Conservation (phyloP, 2,797 vertebrate species). For the Lacerta bilineata region DNA sequence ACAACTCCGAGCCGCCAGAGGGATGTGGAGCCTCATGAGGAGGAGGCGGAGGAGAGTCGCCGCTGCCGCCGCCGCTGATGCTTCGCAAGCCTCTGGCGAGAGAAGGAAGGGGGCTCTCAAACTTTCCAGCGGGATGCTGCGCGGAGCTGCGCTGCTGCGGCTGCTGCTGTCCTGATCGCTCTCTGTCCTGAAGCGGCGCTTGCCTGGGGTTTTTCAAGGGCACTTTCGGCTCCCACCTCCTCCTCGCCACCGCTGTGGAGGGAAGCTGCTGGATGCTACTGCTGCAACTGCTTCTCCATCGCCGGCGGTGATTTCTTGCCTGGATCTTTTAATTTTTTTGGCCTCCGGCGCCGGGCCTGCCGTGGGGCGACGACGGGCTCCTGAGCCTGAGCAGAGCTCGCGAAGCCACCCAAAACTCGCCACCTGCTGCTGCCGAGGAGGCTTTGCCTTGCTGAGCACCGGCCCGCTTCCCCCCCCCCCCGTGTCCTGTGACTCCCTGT, state of each 20-base stretch:
- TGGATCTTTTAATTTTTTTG: background rate
- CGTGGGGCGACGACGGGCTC: conserved; percentile 60
- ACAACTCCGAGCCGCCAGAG: background rate
- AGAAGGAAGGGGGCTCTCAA: background rate
- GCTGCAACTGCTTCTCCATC: conserved; percentile 43
- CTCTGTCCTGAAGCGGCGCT: background rate
- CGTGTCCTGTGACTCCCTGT: background rate
- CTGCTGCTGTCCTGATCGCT: background rate
- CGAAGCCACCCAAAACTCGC: background rate
- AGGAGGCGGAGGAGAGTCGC: background rate
- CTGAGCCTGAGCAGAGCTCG: conserved; percentile 49
- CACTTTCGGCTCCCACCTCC: background rate
- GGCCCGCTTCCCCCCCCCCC: background rate
- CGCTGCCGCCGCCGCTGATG: background rate
- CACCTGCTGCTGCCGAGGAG: background rate
- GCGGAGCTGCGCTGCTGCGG: background rate
- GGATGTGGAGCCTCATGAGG: background rate
- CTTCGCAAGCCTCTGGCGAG: background rate
- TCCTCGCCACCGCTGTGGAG: background rate
- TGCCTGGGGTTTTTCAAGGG: conserved; percentile 32
- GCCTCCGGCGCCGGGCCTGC: background rate
- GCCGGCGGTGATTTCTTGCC: conserved; percentile 27
- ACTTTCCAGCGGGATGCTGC: conserved; percentile 33
- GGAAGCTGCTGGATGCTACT: conserved; percentile 55
- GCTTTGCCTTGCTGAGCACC: background rate